Conservation (phyloP, 2,113 vertebrate genomes). For the Tragelaphus strepsiceros region DNA sequence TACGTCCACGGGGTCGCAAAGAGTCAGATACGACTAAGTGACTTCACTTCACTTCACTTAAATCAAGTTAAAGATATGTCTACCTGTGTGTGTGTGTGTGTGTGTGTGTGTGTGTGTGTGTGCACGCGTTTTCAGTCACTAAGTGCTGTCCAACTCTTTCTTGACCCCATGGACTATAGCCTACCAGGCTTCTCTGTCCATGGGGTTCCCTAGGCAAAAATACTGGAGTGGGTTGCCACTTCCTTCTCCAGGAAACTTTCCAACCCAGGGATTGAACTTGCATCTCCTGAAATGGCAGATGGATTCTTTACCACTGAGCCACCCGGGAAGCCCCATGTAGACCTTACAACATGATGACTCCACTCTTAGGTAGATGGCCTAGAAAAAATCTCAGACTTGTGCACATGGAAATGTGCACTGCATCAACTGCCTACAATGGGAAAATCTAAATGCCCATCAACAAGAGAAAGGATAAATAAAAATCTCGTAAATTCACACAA, state of each 20-base stretch:
- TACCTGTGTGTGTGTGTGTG: neutral
- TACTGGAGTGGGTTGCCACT: neutral
- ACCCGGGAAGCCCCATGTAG: neutral
- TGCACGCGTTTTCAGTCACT: neutral
- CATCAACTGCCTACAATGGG: neutral
- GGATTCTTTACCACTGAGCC: neutral
- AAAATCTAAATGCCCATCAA: neutral
- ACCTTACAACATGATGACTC: neutral
- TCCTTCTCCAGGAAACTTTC: neutral
- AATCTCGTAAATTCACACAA: neutral
- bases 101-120: neutral
- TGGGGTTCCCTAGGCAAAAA: neutral
- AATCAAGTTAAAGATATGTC: neutral
- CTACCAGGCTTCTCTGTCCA: neutral
- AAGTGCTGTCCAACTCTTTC: neutral
- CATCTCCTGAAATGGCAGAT: neutral
- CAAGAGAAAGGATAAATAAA: neutral
- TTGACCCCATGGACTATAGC: neutral
- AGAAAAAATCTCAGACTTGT: neutral
- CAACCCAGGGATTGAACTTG: neutral
- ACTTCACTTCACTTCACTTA: neutral
- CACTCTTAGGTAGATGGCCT: neutral
- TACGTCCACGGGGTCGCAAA: rapidly evolving
- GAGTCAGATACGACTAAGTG: rapidly evolving
- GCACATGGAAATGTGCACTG: neutral